These are phyloP conservation scores for Erebia aethiops DNA, from an alignment of 2,888 invertebrate genomes.

Conservation along the genomic window DNA sequence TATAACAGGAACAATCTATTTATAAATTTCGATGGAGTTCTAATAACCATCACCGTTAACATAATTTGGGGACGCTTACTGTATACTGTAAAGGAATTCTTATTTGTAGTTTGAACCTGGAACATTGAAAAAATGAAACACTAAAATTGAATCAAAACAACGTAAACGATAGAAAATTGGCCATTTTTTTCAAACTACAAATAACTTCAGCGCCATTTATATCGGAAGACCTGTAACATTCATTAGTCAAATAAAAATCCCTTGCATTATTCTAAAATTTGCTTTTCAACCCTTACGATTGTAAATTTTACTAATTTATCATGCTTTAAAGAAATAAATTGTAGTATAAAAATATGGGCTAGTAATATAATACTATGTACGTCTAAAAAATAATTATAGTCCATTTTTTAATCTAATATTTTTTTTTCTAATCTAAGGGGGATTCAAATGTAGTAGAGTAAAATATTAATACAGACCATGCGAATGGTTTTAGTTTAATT, in stretches of 20 bases:
- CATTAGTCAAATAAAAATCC: background rate
- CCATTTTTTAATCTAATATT: background rate
- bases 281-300: background rate
- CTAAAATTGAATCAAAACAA: background rate
- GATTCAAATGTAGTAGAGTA: constrained; percentile 21
- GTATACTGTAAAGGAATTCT: constrained; percentile 14
- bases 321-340: constrained; percentile 12
- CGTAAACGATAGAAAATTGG: background rate
- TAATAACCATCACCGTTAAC: constrained; percentile 58
- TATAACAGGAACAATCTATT: constrained; percentile 39
- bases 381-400: constrained; percentile 3
- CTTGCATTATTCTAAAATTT: constrained; percentile 3
- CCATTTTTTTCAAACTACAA: constrained; percentile 37
- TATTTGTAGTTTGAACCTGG: constrained; percentile 46
- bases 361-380: background rate
- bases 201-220: constrained; percentile 15
- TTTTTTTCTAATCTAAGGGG: constrained; percentile 18
- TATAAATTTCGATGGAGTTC: constrained; percentile 39
- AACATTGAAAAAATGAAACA: background rate
- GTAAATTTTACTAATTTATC: constrained; percentile 6
- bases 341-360: background rate
- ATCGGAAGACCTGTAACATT: background rate
- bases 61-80: constrained; percentile 26
- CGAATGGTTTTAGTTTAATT: constrained; percentile 58
- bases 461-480: constrained; percentile 60